Base-by-base conservation (phyloP, 2,888 invertebrate genomes). In the Stramonita haemastoma region DNA sequence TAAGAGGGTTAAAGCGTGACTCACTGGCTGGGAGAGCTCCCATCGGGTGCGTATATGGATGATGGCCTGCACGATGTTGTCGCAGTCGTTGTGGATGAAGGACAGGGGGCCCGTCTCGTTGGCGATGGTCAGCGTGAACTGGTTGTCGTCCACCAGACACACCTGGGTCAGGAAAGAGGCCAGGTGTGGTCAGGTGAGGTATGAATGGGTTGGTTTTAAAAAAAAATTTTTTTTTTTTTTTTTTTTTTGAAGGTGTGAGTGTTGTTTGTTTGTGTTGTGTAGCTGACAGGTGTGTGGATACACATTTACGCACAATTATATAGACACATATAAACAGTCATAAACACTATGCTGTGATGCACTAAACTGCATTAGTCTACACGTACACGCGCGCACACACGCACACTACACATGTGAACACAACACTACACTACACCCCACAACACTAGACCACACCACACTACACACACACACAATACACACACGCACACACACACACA, bases 61-160 rank as follows among this genome's bases (percentile, higher is more conserved):
- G 94, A 99, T 98, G 87, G 99, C 98, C 96, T 99, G 99, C 36
- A 99, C 99, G 92, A 99, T 99, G 95, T 98, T 98, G 96, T 99
- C 99, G 96, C 99, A 99, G 96, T 99, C 99, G 96, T 98, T 99
- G 96, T 99, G 99, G 92, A 99, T 99, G 96, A 99, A 99, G 93
- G 98, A 98, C 87, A 99, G 96, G 0, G 99, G 99, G 0, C 99
- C 98, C 92, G 98, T 98, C 96, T 99, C 99, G 96, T 99, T 99
- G 89, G 98, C 98, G 93, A 99, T 99, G 0, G 98, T 98, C 90
- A 99, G 96, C 0, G 99, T 99, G 96, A 99, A 99, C 96, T 99
- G 99, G 96, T 99, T 99, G 96, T 99, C 99, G 95, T 99, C 99
- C 17, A 99, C 96, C 83, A 96, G 93, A 92, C 96, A 96, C 86